Percentiles rank a stretch among this genome's conserved stretches.
These are phyloP conservation scores for Tetranychus piercei DNA, from an alignment of 2,888 invertebrate genomes.

Conservation along the genomic window DNA sequence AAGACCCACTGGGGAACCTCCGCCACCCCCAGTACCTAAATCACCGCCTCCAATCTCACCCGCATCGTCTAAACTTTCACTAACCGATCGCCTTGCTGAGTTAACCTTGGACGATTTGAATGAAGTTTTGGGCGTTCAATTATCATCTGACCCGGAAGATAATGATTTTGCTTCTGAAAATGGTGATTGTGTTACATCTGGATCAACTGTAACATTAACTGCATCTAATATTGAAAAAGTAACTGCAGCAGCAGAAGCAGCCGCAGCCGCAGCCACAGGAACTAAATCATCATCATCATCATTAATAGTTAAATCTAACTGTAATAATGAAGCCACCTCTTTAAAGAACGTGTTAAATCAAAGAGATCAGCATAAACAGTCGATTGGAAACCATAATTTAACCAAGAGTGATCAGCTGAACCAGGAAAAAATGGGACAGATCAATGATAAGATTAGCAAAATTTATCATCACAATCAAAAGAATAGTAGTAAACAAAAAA, in stretches of 20 bases:
- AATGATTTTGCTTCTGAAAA: neutral
- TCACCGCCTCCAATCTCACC: constrained; percentile 8
- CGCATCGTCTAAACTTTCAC: neutral
- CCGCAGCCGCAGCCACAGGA: too few relatives aligned
- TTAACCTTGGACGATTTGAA: constrained; percentile 9
- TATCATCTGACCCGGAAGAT: neutral
- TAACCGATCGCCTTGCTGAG: neutral
- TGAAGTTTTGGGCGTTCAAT: constrained; percentile 2
- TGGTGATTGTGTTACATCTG: neutral
- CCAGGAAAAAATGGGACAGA: neutral
- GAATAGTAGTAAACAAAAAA: neutral
- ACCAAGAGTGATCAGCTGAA: neutral
- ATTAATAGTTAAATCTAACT: neutral
- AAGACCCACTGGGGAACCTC: neutral
- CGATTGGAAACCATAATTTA: neutral
- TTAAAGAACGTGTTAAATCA: neutral
- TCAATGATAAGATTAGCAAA: neutral
- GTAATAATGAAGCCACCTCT: neutral
- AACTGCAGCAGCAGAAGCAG: too few relatives aligned
- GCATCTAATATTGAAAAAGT: too few relatives aligned
- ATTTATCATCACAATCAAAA: neutral
- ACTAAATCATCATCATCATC: neutral
- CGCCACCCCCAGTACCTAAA: constrained; percentile 8
- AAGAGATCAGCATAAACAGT: neutral
- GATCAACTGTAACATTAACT: neutral